Evolutionary conservation across 2,113 vertebrate genomes (phyloP), one percentile per base, ranked within the genome.

Genomic region (Antechinus flavipes): DNA sequence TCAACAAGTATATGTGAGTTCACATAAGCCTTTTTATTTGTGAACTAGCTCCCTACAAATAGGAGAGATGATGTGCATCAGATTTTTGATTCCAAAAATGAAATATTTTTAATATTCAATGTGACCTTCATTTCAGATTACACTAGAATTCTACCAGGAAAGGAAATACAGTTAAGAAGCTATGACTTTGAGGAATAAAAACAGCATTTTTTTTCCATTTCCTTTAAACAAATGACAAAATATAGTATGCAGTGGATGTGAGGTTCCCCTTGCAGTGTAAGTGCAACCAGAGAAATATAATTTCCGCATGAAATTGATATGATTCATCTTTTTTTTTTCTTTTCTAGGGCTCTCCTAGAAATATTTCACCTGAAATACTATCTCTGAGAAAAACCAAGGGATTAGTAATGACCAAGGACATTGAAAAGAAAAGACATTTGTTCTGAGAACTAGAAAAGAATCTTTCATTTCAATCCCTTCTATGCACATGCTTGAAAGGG

Each of bases 41-140:
- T 76, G 16, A 76, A 76, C 35, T 76, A 42, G 35, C 68, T 97
- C 90, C 91, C 58, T 6, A 54, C 61, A 90, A 52, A 53, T 22
- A 46, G 84, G 95, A 92, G 46, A 91, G 54, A 47, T 93, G 2
- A n/a, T 96, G 68, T 91, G 25, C 12, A 90, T 90, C 26, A 47
- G 84, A 95, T 97, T 96, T 92, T 84, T 49, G 14, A n/a, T 61
- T 84, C 94, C 91, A 49, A 76, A 94, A 93, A 1, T 68, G 56
- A 96, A 97, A 93, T 93, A 84, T 94, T 89, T 93, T 96, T 96
- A 84, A 25, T 91, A 94, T 54, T 95, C 92, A 89, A 54, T 54
- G 1, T 97, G 96, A 97, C 94, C 96, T 98, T 96, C 93, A 95
- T 94, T 97, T 93, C 90, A 93, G 76, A 14, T 50, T 90, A 35